phyloP scores from a whole-genome alignment of 2,888 invertebrate genomes.

The Drosophila fulvimacula region DNA sequence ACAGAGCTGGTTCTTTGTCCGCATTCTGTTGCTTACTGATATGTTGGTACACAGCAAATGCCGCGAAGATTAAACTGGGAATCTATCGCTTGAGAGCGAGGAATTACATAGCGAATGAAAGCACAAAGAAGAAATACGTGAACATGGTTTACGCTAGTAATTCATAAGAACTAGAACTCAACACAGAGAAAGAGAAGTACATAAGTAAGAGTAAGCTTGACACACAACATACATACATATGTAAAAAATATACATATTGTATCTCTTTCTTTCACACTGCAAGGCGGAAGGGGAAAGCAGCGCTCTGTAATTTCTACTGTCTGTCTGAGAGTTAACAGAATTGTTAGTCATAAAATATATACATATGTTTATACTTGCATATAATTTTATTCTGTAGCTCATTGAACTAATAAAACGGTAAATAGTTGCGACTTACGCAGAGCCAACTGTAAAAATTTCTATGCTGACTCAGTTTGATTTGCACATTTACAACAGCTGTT shows the following conservation, averaged over 20 bases:
- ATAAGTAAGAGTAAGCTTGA: no score
- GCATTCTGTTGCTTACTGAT: background rate
- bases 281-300: background rate
- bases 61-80: background rate
- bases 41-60: background rate
- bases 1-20: background rate
- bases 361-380: background rate
- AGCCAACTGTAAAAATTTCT: background rate
- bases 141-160: background rate
- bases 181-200: no score
- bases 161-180: background rate
- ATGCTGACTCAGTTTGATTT: background rate
- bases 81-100: background rate
- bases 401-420: background rate
- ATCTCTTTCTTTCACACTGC: background rate
- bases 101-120: background rate
- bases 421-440: background rate
- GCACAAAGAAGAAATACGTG: background rate
- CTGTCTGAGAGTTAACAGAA: no score
- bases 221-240: background rate
- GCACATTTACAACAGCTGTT: background rate
- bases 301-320: background rate
- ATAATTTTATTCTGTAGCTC: no score
- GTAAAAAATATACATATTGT: background rate
- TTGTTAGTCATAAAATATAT: no score